Evolutionary conservation across 2,888 invertebrate species (phyloP), one percentile per base, ranked within the genome.

Genomic region (Drosophila ezoana): DNA sequence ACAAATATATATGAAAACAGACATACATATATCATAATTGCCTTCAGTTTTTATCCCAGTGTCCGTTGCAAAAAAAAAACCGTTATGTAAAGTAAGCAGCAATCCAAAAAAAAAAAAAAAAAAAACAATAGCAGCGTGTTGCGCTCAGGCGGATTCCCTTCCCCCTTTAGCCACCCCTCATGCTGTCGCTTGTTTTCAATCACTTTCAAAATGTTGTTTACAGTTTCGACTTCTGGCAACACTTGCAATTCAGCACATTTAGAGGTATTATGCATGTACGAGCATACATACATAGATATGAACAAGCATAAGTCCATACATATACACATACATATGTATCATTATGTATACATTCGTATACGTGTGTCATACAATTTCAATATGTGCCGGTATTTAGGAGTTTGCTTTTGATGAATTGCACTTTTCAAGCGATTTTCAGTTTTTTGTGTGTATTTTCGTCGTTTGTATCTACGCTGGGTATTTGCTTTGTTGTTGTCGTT

Each of bases 381-480:
- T 53, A 48, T 47, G 60, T 73, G 63, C 64, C 77, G 72, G 74
- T 56, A 62, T 75, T 76, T 76, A 41, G 32, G 38, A 56, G 58
- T 62, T 70, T 37, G 49, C 53, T 61, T 65, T 61, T 76, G 62
- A 76, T 66, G 74, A 75, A 76, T 76, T 75, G 72, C 66, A 72
- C 35, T 66, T 61, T 45, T 66, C 52, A 51, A 28, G 54, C 53
- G 37, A 18, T 48, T 74, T 70, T 20, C 51, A 73, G 48, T 23
- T 63, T 38, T 54, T 33, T 45, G 13, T 47, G 9, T 44, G 18
- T 14, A 41, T 64, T 72, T 43, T 73, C 23, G 6, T 44, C 41
- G 43, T 56, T 61, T 61, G 33, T 64, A 32, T 49, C 14, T 28
- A 28, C 13, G 35, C 32, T 40, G 28, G 23, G 33, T 35, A 9